Conservation (phyloP, 2,113 vertebrate species). For the Microcebus griseorufus region DNA sequence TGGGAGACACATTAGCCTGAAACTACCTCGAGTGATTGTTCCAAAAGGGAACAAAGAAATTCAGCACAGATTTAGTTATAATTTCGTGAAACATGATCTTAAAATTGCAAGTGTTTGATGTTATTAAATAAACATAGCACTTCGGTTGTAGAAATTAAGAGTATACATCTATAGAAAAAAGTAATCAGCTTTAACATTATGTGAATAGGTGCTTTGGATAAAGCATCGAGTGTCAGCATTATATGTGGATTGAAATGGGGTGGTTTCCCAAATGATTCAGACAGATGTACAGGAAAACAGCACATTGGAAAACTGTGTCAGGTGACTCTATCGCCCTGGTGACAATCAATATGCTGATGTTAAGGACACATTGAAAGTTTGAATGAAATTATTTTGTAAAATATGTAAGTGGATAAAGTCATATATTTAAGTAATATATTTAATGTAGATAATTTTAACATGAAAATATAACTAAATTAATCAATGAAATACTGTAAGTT, state of each 20-base stretch:
- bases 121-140: conserved; percentile 29
- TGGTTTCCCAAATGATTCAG: neutral
- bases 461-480: neutral
- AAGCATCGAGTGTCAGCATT: neutral
- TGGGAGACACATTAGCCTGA: neutral
- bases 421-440: neutral
- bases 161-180: neutral
- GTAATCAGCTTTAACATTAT: neutral
- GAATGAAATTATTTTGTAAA: conserved; percentile 1
- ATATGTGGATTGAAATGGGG: neutral
- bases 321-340: neutral
- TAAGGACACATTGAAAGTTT: neutral
- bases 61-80: neutral
- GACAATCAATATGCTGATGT: neutral
- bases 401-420: neutral
- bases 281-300: neutral
- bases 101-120: conserved; percentile 35
- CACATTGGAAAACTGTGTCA: neutral
- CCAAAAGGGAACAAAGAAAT: conserved; percentile 33
- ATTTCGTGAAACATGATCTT: conserved; percentile 41
- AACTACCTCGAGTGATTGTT: neutral
- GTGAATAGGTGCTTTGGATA: neutral
- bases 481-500: neutral
- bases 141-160: conserved; percentile 34
- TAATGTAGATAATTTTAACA: neutral